phyloP scores from a whole-genome alignment of 2,797 vertebrate genomes.

The Periparus ater region DNA sequence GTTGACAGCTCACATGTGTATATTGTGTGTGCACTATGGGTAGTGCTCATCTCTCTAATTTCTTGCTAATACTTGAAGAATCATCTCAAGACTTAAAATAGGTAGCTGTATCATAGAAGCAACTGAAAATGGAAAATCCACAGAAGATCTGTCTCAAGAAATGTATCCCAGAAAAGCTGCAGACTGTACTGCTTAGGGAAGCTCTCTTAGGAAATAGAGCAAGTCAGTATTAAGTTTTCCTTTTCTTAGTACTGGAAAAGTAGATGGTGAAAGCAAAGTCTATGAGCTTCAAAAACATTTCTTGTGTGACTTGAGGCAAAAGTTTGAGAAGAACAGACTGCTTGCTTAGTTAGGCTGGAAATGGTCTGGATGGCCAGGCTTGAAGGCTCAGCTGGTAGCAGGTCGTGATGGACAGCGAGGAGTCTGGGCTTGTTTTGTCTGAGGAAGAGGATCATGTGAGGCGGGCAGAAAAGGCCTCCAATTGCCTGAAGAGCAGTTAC shows the following conservation, averaged over 20 bases:
- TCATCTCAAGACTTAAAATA: neutral
- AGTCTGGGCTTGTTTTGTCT: neutral
- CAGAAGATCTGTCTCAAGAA: neutral
- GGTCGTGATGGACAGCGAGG: neutral
- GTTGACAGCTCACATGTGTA: neutral
- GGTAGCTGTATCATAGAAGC: neutral
- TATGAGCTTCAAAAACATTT: neutral
- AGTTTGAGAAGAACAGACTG: neutral
- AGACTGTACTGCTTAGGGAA: neutral
- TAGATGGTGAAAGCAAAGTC: neutral
- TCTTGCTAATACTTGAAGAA: neutral
- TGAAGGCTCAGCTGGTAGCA: neutral
- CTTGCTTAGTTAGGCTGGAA: neutral
- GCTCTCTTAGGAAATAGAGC: neutral
- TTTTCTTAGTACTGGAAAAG: neutral
- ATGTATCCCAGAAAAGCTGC: neutral
- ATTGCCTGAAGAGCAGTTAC: neutral
- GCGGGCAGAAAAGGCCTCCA: neutral
- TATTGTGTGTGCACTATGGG: neutral
- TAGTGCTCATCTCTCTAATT: neutral
- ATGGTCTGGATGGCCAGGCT: neutral
- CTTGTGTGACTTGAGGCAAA: neutral
- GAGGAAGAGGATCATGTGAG: neutral
- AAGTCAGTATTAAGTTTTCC: neutral
- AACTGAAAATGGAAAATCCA: neutral